Evolutionary conservation across 2,797 vertebrate species (phyloP), one percentile per base, ranked within the genome.

Genomic region (Anableps anableps): DNA sequence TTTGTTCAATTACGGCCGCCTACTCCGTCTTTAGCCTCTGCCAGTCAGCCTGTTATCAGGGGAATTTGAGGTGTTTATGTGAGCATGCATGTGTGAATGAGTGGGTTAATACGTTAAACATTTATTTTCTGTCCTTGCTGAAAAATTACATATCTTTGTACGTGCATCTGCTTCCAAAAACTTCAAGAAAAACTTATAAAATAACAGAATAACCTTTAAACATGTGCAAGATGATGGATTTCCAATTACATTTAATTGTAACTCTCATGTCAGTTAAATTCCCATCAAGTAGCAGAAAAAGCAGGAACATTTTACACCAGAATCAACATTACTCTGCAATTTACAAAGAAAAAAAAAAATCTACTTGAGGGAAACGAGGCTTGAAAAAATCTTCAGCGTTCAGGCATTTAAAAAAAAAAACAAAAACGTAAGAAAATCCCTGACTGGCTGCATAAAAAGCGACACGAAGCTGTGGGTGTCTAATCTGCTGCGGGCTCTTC

Each of bases 401-500:
- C 88, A 91, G 86, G 89, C 86, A 91, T 91, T 26, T n/a, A 74
- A 53, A 53, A 74, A 74, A n/a, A 53, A n/a, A 50, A 70, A 70
- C 26, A 43, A 51, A 93, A 86, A 82, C 90, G 82, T 90, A 92
- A 94, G 94, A 94, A 96, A 95, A 96, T 96, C 95, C 94, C 92
- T 90, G 92, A 93, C 93, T 95, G 93, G 93, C 94, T 88, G 92
- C 94, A 94, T 96, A 95, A 96, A 41, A 94, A 94, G 94, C 90
- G 87, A 96, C 94, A 96, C 91, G 93, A 95, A 95, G 91, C 95
- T 91, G 95, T 95, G 95, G 95, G 95, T 95, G 94, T 96, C 94
- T 96, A 95, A 96, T 95, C 94, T 94, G 92, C 93, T 93, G 93
- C 94, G 93, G 95, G 93, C 93, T 95, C 94, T 93, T 92, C 92